phyloP scores from a whole-genome alignment of 2,888 invertebrate species.

The Amiota communis region DNA sequence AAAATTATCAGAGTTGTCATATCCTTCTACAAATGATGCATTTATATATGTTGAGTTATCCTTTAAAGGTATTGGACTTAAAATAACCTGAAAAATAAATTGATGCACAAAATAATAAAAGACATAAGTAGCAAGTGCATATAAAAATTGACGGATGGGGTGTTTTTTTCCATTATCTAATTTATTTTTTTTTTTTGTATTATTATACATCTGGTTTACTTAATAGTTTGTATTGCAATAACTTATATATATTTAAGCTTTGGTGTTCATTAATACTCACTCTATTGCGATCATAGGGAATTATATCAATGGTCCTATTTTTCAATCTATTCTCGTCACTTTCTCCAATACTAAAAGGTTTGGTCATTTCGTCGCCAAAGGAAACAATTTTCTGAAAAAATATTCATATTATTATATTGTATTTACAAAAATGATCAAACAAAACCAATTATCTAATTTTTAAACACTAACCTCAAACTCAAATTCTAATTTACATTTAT shows the following conservation, averaged over 20 bases:
- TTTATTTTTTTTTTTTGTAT: too few species aligned
- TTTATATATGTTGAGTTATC: conserved; percentile 96
- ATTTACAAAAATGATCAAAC: not conserved
- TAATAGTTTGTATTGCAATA: too few species aligned
- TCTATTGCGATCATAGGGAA: conserved; percentile 93
- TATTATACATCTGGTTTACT: too few species aligned
- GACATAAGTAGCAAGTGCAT: too few species aligned
- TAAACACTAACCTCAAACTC: conserved; percentile 88
- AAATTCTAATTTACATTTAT: conserved; percentile 84
- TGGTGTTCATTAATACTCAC: conserved; percentile 73
- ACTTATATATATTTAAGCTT: too few species aligned
- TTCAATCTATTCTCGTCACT: conserved; percentile 87
- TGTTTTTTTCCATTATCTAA: too few species aligned
- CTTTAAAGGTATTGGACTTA: conserved; percentile 87
- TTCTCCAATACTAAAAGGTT: conserved; percentile 87
- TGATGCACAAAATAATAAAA: too few species aligned
- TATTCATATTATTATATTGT: not conserved
- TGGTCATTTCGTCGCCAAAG: conserved; percentile 74
- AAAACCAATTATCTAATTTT: too few species aligned
- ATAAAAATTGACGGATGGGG: too few species aligned
- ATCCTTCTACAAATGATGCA: conserved; percentile 94
- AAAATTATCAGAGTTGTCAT: conserved; percentile 90
- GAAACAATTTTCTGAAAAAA: conserved; percentile 80
- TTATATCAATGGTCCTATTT: conserved; percentile 85
- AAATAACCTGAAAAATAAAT: conserved; percentile 75